These are phyloP conservation scores for Lordiphosa stackelbergi DNA, from an alignment of 1,140 invertebrate species.

Conservation along the genomic window DNA sequence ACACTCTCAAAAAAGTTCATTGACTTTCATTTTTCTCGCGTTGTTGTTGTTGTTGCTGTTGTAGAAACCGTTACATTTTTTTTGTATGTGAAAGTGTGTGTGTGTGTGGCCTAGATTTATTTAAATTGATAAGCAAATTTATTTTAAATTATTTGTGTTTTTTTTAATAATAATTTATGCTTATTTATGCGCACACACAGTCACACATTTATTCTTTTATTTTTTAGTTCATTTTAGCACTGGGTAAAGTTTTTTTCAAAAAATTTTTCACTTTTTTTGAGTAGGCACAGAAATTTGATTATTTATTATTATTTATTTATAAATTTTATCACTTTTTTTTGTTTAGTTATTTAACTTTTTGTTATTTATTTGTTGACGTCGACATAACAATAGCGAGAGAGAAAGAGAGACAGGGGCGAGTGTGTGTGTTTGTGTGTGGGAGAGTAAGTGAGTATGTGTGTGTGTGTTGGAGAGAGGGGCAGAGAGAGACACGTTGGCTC, in stretches of 20 bases:
- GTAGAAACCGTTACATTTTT: constrained; percentile 18
- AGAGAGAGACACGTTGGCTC: constrained; percentile 28
- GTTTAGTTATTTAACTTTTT: constrained; percentile 14
- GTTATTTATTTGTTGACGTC: constrained; percentile 9
- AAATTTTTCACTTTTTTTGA: constrained; percentile 6
- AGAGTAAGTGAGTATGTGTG: neutral
- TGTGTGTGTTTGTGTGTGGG: constrained; percentile 3
- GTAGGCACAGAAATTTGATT: constrained; percentile 4
- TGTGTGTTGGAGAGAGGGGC: constrained; percentile 14
- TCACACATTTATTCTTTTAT: constrained; percentile 2
- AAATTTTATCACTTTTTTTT: constrained; percentile 7
- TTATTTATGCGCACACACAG: constrained; percentile 17
- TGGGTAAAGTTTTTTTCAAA: constrained; percentile 10
- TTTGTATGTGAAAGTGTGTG: neutral
- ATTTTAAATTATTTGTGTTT: no score
- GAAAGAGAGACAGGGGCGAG: constrained; percentile 9
- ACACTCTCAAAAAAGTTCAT: constrained; percentile 60
- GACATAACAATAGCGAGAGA: constrained; percentile 3
- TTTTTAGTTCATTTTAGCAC: constrained; percentile 12
- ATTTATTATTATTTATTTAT: constrained; percentile 12
- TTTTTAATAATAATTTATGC: neutral
- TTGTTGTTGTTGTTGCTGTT: constrained; percentile 14
- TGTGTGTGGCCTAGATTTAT: constrained; percentile 11
- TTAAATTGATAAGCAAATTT: constrained; percentile 25
- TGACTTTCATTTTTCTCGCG: constrained; percentile 32